Conservation (phyloP, 2,113 vertebrate genomes). For the Chinchilla lanigera region DNA sequence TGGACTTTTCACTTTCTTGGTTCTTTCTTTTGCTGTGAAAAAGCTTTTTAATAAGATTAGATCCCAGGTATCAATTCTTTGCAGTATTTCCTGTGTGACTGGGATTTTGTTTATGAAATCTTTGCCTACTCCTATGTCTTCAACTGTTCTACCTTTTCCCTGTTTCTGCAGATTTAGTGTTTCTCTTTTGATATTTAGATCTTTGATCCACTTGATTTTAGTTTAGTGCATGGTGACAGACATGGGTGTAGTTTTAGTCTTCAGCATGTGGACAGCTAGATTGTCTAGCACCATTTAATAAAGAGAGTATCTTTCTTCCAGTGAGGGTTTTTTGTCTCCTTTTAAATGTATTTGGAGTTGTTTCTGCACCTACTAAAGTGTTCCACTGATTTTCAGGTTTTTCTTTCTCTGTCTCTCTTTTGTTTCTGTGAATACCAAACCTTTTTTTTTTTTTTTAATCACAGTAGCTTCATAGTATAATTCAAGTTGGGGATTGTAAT, state of each 20-base stretch:
- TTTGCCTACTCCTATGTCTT: neutral
- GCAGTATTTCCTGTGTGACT: neutral
- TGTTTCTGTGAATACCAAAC: neutral
- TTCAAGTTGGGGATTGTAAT: neutral
- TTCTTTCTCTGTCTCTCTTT: neutral
- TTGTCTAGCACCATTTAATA: neutral
- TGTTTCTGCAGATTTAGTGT: neutral
- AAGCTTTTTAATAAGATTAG: neutral
- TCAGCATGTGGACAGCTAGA: neutral
- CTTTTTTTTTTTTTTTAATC: neutral
- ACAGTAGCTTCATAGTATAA: neutral
- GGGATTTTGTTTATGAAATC: neutral
- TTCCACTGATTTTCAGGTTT: neutral
- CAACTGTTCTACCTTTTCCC: neutral
- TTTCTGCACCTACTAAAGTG: neutral
- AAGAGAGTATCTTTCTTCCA: neutral
- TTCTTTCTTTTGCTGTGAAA: neutral
- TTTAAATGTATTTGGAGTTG: neutral
- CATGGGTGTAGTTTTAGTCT: neutral
- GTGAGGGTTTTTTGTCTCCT: neutral
- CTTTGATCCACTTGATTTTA: neutral
- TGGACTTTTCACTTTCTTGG: neutral
- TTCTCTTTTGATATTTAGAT: neutral
- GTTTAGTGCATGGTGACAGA: neutral
- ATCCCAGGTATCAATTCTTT: neutral